Conservation (phyloP, 2,888 invertebrate genomes). For the Diaperis boleti region DNA sequence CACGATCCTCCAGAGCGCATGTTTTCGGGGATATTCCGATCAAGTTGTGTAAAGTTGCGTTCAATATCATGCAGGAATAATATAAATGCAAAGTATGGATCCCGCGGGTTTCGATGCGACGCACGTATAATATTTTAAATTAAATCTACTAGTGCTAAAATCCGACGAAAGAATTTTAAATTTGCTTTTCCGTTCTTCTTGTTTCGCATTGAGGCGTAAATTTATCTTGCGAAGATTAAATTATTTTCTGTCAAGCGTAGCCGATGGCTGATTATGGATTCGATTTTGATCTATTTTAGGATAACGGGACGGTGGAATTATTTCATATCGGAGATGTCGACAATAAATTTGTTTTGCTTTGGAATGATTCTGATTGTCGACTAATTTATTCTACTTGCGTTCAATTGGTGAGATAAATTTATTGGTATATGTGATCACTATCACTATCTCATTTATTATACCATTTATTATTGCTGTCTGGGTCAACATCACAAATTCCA, state of each 20-base stretch:
- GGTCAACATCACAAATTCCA: too few relatives aligned
- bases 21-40: slow-evolving; percentile 17
- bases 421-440: too few relatives aligned
- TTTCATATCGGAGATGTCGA: too few relatives aligned
- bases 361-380: too few relatives aligned
- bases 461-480: too few relatives aligned
- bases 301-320: too few relatives aligned
- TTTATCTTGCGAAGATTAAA: slow-evolving; percentile 4
- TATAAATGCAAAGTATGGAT: slow-evolving; percentile 41
- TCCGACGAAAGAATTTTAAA: slow-evolving; percentile 18
- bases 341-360: too few relatives aligned
- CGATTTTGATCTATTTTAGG: background rate
- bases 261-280: background rate
- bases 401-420: too few relatives aligned
- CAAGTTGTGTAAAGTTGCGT: slow-evolving; percentile 26
- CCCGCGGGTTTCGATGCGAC: slow-evolving; percentile 31
- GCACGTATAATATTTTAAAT: slow-evolving; percentile 32
- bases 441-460: too few relatives aligned
- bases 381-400: too few relatives aligned
- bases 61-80: slow-evolving; percentile 33
- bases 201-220: slow-evolving; percentile 11
- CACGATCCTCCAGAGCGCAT: background rate
- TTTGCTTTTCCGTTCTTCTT: slow-evolving; percentile 17
- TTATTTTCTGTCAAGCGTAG: background rate
- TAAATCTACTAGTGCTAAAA: slow-evolving; percentile 30